Conservation (phyloP, 2,797 vertebrate genomes). For the Xerus rutilus region DNA sequence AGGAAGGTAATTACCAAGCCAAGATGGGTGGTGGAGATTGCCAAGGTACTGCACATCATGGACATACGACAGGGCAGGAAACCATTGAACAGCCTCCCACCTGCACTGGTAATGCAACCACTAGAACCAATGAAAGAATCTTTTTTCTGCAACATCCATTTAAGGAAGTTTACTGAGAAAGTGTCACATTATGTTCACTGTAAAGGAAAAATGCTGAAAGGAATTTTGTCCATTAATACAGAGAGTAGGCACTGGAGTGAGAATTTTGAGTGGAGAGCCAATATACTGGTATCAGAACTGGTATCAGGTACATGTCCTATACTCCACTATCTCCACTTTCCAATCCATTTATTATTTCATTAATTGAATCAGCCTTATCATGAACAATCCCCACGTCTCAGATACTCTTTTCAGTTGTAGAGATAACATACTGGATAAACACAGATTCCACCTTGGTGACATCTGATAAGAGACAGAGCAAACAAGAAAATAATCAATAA, state of each 20-base stretch:
- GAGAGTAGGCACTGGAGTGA: not conserved
- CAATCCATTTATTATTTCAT: not conserved
- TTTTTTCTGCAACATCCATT: not conserved
- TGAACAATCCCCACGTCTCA: not conserved
- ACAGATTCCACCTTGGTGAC: not conserved
- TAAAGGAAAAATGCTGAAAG: not conserved
- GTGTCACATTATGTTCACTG: not conserved
- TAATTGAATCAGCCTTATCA: not conserved
- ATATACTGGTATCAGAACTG: not conserved
- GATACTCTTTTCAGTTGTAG: not conserved
- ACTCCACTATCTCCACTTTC: not conserved
- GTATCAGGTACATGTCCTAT: not conserved
- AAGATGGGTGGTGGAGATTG: not conserved
- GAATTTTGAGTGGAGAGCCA: not conserved
- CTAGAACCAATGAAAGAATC: not conserved
- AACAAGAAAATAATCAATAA: not conserved
- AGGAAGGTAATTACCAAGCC: not conserved
- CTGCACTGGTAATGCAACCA: not conserved
- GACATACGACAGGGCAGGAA: not conserved
- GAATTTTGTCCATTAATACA: not conserved
- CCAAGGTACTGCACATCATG: no score
- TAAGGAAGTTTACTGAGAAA: not conserved
- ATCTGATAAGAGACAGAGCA: not conserved
- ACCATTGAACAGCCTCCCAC: not conserved
- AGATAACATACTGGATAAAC: not conserved